Conservation (phyloP, 2,888 invertebrate genomes). For the Agrochola litura region DNA sequence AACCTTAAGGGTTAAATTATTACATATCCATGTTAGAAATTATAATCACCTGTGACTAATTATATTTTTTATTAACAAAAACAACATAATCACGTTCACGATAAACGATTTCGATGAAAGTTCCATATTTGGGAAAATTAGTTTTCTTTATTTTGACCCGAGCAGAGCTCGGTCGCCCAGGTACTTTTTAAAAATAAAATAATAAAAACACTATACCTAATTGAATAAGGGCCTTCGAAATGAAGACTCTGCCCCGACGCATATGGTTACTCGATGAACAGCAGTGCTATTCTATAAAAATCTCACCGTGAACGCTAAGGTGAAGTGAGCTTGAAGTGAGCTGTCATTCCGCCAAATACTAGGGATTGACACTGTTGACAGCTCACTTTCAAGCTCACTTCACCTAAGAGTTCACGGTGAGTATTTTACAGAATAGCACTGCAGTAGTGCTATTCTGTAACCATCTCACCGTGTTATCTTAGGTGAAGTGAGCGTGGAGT, state of each 20-base stretch:
- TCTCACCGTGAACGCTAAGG: background rate
- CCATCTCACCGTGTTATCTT: background rate
- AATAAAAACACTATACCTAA: background rate
- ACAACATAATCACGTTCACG: background rate
- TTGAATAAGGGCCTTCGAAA: no score
- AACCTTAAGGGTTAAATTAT: no score
- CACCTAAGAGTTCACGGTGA: no score
- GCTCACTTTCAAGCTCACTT: no score
- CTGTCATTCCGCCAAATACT: no score
- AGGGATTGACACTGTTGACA: no score
- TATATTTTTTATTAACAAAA: background rate
- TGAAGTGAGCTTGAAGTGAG: background rate
- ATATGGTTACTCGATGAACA: background rate
- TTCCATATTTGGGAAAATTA: no score
- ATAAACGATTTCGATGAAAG: no score
- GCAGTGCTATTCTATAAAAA: background rate
- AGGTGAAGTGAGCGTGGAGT: background rate
- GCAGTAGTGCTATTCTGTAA: no score
- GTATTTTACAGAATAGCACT: no score
- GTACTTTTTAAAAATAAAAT: background rate
- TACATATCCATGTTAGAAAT: conserved; percentile 12
- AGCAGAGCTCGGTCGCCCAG: no score
- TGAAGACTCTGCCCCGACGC: background rate
- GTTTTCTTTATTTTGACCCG: no score
- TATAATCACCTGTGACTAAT: background rate